phyloP scores from a whole-genome alignment of 2,797 vertebrate species.

The Fistularia commersonii region DNA sequence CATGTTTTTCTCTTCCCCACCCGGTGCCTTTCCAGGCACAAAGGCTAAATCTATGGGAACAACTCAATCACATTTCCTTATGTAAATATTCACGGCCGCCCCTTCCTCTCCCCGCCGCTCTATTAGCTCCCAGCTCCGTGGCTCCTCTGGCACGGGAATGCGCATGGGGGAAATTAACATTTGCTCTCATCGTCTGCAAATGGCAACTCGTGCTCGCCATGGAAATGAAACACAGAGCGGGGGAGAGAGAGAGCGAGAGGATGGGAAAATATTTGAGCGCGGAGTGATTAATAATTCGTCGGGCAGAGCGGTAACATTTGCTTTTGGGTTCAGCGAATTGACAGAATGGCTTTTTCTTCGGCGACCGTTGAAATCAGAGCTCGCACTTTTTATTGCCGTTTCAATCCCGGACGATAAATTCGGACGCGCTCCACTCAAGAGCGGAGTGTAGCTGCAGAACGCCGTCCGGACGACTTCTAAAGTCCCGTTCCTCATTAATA shows the following conservation, averaged over 20 bases:
- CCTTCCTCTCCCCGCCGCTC: conserved; percentile 44
- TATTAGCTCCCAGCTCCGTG: conserved; percentile 56
- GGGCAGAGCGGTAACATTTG: conserved; percentile 69
- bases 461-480: no score
- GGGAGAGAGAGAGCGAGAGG: conserved; percentile 38
- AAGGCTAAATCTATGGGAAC: conserved; percentile 67
- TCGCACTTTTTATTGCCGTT: conserved; percentile 39
- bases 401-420: conserved; percentile 22
- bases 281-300: conserved; percentile 69
- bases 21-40: conserved; percentile 38
- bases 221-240: conserved; percentile 65
- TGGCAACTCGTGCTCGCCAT: conserved; percentile 75
- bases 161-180: conserved; percentile 75
- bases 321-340: conserved; percentile 55
- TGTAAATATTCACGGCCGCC: conserved; percentile 72
- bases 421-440: conserved; percentile 7
- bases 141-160: conserved; percentile 58
- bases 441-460: no score
- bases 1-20: conserved; percentile 29
- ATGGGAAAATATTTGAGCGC: conserved; percentile 68
- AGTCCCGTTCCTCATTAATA: conserved; percentile 29
- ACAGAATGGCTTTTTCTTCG: conserved; percentile 45
- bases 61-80: conserved; percentile 81
- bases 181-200: conserved; percentile 76
- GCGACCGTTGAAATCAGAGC: conserved; percentile 49